Evolutionary conservation across 2,888 invertebrate species (phyloP).

Genomic region (Aspidiotus destructor): DNA sequence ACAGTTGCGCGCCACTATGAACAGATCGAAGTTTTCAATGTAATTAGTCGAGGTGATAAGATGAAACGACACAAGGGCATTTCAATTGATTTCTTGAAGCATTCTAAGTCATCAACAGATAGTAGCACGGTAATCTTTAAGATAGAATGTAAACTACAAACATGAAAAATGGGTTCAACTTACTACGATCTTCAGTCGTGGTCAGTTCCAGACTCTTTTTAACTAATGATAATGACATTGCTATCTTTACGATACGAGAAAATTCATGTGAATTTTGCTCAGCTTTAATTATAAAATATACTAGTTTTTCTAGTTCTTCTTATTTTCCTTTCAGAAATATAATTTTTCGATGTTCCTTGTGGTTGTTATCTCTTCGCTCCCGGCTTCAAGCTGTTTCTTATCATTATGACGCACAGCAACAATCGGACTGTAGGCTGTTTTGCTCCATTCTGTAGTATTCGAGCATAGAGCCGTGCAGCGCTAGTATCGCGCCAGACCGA

Average conservation of each 20-base stretch:
- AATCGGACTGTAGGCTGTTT: too few relatives aligned
- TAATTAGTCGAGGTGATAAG: neutral
- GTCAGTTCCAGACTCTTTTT: slow-evolving; percentile 23
- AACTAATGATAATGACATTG: slow-evolving; percentile 24
- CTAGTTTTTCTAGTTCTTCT: too few relatives aligned
- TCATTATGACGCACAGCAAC: too few relatives aligned
- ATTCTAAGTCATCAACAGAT: neutral
- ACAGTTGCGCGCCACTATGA: neutral
- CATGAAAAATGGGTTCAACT: neutral
- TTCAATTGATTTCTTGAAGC: neutral
- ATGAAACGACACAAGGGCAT: neutral
- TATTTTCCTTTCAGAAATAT: too few relatives aligned
- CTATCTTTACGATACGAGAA: neutral
- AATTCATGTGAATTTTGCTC: too few relatives aligned
- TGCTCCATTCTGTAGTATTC: too few relatives aligned
- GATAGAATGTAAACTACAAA: neutral
- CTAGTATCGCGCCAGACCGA: too few relatives aligned
- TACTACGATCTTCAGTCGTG: slow-evolving; percentile 5
- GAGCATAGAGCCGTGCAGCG: too few relatives aligned
- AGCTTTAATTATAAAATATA: too few relatives aligned
- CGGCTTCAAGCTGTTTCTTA: too few relatives aligned
- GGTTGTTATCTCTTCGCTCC: too few relatives aligned
- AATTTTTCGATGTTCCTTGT: too few relatives aligned
- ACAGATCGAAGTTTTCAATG: neutral
- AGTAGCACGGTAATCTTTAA: neutral